These are phyloP conservation scores for Microplitis mediator DNA, from an alignment of 1,140 invertebrate species.

Conservation along the genomic window DNA sequence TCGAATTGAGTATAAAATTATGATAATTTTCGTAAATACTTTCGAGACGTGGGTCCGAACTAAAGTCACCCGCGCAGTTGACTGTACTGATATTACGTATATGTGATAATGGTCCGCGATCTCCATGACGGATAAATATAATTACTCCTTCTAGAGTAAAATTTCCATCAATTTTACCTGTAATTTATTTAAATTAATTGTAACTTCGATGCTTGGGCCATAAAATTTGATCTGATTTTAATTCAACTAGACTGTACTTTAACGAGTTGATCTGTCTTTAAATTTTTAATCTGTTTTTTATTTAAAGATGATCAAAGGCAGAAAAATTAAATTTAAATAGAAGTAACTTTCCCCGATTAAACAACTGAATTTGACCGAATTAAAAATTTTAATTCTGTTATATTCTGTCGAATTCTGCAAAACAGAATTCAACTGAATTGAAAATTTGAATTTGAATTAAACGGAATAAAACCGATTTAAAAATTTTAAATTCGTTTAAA, in stretches of 20 bases:
- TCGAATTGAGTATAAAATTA: constrained; percentile 50
- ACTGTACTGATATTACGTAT: constrained; percentile 76
- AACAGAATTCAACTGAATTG: too few species aligned
- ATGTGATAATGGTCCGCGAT: constrained; percentile 82
- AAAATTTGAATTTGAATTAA: too few species aligned
- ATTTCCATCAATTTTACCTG: constrained; percentile 66
- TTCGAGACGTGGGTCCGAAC: constrained; percentile 57
- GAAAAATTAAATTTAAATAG: too few species aligned
- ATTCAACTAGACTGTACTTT: constrained; percentile 52
- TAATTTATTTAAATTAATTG: not conserved
- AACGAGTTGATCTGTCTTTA: not conserved
- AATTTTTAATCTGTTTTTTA: too few species aligned
- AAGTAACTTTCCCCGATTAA: too few species aligned
- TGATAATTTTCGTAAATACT: constrained; percentile 49
- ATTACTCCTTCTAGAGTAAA: constrained; percentile 79
- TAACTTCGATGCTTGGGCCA: too few species aligned
- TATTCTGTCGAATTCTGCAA: too few species aligned
- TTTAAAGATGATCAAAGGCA: too few species aligned
- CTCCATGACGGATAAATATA: constrained; percentile 84
- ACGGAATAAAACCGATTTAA: too few species aligned
- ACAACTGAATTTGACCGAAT: too few species aligned
- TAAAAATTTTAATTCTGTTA: too few species aligned
- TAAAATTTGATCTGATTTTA: not conserved
- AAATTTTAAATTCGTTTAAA: too few species aligned
- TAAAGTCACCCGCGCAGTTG: constrained; percentile 72